Conservation (phyloP, 2,113 vertebrate species). For the Dascyllus trimaculatus region DNA sequence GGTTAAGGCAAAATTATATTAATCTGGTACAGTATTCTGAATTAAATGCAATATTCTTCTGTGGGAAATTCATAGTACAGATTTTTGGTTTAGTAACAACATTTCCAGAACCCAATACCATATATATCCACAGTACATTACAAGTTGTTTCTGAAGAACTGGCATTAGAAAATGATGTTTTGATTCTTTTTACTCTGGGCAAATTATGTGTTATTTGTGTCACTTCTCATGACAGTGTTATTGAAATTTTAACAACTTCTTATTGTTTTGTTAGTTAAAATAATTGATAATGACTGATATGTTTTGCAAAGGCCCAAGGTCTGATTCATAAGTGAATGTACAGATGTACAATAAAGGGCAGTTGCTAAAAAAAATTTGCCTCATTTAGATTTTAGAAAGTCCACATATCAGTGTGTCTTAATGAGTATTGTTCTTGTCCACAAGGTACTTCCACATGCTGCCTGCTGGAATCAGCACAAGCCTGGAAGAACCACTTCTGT, state of each 20-base stretch:
- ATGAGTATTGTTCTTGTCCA: constrained; percentile 36
- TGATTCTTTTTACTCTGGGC: too few species aligned
- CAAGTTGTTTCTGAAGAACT: too few species aligned
- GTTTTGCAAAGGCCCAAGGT: background rate
- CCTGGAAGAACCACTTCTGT: constrained; percentile 61
- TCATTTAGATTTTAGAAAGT: background rate
- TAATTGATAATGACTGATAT: background rate
- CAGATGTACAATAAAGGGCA: background rate
- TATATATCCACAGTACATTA: too few species aligned
- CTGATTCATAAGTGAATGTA: background rate
- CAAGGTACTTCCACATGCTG: constrained; percentile 26
- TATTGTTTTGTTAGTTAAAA: constrained; percentile 1
- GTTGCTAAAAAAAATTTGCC: background rate
- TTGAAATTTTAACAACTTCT: background rate
- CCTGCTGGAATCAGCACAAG: constrained; percentile 46
- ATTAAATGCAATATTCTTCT: too few species aligned
- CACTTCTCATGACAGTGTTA: too few species aligned
- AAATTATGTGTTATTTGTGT: too few species aligned
- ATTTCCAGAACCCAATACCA: too few species aligned
- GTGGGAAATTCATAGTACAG: too few species aligned
- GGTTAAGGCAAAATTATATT: too few species aligned
- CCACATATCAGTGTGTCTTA: constrained; percentile 8
- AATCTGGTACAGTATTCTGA: too few species aligned
- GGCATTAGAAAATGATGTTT: too few species aligned
- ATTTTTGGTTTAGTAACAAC: too few species aligned